Base-by-base conservation (phyloP, 2,797 vertebrate species). In the Decapterus maruadsi region DNA sequence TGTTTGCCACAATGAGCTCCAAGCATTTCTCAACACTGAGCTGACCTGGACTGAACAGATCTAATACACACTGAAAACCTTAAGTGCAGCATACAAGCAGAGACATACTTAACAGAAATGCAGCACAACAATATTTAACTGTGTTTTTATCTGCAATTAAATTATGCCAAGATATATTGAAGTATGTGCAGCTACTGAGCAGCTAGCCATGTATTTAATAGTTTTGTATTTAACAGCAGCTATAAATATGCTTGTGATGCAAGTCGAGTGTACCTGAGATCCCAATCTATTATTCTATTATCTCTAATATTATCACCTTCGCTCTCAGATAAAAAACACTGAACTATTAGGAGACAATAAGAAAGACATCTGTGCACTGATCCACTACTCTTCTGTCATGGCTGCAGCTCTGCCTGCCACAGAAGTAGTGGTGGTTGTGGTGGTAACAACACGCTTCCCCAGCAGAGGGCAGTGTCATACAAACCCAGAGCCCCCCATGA, bases 391-490 rank as follows among this genome's bases (percentile, higher is more conserved):
- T 6, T 45, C 19, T 48, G 17, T n/a, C 19, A n/a, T 48, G 46
- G 17, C 6, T n/a, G 48, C 48, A 20, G n/a, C 17, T 46, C 26
- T 26, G 8, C 53, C 26, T 26, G 8, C 53, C 38, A 40, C 4
- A 53, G 13, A 16, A 11, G 0, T n/a, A n/a, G 17, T 5, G 4
- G 29, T 3, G 45, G 42, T 34, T 22, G 8, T 16, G 42, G 2
- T 19, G 48, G 2, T 38, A 20, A 16, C 8, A 54, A 46, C 42
- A 17, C 3, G 2, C 7, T 16, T 42, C 11, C 10, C 82, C 93
- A 92, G 78, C 88, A 92, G 93, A 86, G 83, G 90, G 90, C 51
- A 2, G 46, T 77, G 16, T 81, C 62, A 78, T 1, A 90, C 80
- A 78, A 65, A 86, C 63, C 38, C 77, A 74, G 17, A 68, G 53